Conservation (phyloP, 2,888 invertebrate genomes). For the Drosophila mimetica region DNA sequence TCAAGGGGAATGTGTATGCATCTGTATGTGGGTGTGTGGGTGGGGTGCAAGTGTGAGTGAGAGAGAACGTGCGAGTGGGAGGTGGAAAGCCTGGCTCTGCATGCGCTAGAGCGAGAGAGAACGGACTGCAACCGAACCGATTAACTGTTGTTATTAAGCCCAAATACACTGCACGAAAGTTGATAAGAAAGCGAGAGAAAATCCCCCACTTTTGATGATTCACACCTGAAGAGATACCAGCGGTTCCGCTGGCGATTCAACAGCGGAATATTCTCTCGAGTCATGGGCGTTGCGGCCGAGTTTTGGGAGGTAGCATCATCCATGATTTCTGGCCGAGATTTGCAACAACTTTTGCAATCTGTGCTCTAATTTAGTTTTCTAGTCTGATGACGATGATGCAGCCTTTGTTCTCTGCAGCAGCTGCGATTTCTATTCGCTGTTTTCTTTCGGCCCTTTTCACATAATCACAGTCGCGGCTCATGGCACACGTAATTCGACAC, state of each 20-base stretch:
- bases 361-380: slow-evolving; percentile 3
- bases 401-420: slow-evolving; percentile 53
- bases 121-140: not conserved
- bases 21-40: slow-evolving; percentile 3
- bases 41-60: slow-evolving; percentile 2
- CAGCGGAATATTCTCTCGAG: slow-evolving; percentile 89
- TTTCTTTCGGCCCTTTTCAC: slow-evolving; percentile 36
- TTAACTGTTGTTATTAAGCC: not conserved
- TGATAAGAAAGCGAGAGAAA: slow-evolving; percentile 19
- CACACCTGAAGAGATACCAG: slow-evolving; percentile 87
- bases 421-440: slow-evolving; percentile 24
- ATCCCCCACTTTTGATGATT: slow-evolving; percentile 73
- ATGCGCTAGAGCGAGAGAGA: not conserved
- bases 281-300: slow-evolving; percentile 85
- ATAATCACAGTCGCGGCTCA: slow-evolving; percentile 52
- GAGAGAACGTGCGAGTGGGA: slow-evolving; percentile 5
- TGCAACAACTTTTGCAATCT: not conserved
- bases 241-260: slow-evolving; percentile 87
- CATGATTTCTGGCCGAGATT: slow-evolving; percentile 64
- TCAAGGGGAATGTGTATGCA: slow-evolving; percentile 18
- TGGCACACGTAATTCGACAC: slow-evolving; percentile 39
- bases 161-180: not conserved
- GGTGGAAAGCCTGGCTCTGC: slow-evolving; percentile 1
- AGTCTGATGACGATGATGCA: slow-evolving; percentile 20
- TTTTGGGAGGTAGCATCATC: slow-evolving; percentile 84